Evolutionary conservation across 2,797 vertebrate genomes (phyloP).

Genomic region (Hoplostethus atlanticus): DNA sequence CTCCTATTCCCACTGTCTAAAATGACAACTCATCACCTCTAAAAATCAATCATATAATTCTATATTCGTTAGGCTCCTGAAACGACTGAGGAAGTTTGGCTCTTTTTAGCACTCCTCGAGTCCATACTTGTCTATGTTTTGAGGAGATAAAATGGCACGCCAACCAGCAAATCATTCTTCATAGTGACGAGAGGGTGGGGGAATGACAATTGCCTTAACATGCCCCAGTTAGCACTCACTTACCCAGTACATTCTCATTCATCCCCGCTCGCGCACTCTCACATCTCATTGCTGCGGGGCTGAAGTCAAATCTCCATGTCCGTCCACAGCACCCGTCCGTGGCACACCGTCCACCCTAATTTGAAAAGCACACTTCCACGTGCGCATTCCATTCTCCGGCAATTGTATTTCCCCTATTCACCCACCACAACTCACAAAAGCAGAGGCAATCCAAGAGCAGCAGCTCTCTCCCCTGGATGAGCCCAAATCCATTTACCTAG

Average conservation of each 20-base stretch:
- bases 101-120: constrained; percentile 60
- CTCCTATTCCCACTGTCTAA: constrained; percentile 75
- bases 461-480: constrained; percentile 69
- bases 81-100: constrained; percentile 70
- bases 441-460: constrained; percentile 69
- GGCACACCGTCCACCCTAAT: constrained; percentile 20
- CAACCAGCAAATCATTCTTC: constrained; percentile 73
- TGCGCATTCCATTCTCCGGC: constrained; percentile 38
- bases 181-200: constrained; percentile 43
- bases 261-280: constrained; percentile 32
- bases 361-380: constrained; percentile 55
- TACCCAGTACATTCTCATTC: constrained; percentile 57
- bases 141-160: constrained; percentile 67
- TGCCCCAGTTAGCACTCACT: constrained; percentile 76
- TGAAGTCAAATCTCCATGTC: constrained; percentile 65
- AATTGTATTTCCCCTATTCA: constrained; percentile 39
- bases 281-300: constrained; percentile 19
- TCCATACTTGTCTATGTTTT: constrained; percentile 72
- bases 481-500: constrained; percentile 83
- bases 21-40: constrained; percentile 84
- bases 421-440: constrained; percentile 51
- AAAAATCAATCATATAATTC: constrained; percentile 84
- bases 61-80: constrained; percentile 66
- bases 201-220: constrained; percentile 74
- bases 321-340: constrained; percentile 11